These are phyloP conservation scores for Lasaia peninsularis DNA, from an alignment of 1,140 invertebrate species.

Conservation along the genomic window DNA sequence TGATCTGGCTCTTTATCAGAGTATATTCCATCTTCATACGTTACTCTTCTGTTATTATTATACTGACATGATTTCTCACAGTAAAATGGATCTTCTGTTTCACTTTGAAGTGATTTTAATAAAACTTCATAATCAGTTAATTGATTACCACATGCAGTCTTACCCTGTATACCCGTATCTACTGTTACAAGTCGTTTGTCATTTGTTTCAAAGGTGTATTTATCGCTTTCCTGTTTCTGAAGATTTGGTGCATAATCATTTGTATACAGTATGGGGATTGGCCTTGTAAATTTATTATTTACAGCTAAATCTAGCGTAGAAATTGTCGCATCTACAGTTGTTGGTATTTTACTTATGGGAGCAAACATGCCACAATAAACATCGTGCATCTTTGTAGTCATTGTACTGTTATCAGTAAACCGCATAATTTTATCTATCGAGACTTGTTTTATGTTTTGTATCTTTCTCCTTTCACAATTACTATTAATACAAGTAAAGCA, in stretches of 20 bases:
- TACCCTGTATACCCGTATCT: background rate
- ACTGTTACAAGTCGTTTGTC: background rate
- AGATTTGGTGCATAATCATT: conserved; percentile 24
- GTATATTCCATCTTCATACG: conserved; percentile 33
- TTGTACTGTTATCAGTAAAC: conserved; percentile 45
- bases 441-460: conserved; percentile 14
- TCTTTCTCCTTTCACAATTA: background rate
- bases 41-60: conserved; percentile 21
- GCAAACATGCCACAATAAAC: conserved; percentile 27
- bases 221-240: conserved; percentile 21
- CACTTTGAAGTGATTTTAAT: background rate
- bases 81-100: background rate
- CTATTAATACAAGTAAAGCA: background rate
- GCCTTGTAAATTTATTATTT: conserved; percentile 14
- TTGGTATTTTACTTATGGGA: conserved; percentile 10
- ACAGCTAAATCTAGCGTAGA: conserved; percentile 20
- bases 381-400: conserved; percentile 43
- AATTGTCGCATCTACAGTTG: conserved; percentile 25
- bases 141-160: background rate
- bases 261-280: conserved; percentile 7
- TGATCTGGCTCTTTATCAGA: background rate
- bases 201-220: background rate
- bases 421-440: conserved; percentile 47
- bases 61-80: background rate
- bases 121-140: conserved; percentile 4